These are phyloP conservation scores for Drosophila greeni DNA, from an alignment of 2,888 invertebrate species.

Conservation along the genomic window DNA sequence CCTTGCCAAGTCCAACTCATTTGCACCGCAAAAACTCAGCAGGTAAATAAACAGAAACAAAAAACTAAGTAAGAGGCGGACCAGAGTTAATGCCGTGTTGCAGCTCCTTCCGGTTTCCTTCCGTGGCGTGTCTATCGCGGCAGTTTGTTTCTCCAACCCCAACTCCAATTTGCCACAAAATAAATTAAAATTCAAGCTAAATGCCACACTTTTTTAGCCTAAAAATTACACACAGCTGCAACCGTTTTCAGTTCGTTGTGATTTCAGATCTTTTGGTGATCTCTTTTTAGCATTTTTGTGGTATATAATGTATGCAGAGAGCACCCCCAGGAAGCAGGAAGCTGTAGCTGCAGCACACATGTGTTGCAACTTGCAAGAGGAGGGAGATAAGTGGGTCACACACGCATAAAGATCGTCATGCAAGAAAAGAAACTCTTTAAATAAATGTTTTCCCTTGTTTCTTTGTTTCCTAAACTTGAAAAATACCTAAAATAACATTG, in stretches of 20 bases:
- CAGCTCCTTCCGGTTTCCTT: slow-evolving; percentile 5
- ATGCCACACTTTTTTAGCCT: slow-evolving; percentile 25
- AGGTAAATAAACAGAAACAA: slow-evolving; percentile 9
- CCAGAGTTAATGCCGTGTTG: slow-evolving; percentile 18
- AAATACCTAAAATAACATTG: too few relatives aligned
- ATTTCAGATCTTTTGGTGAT: background rate
- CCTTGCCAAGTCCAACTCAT: slow-evolving; percentile 35
- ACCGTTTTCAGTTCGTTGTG: background rate
- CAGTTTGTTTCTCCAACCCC: slow-evolving; percentile 22
- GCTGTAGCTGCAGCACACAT: slow-evolving; percentile 20
- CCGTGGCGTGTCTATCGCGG: slow-evolving; percentile 34
- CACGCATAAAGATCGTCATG: background rate
- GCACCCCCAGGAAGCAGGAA: slow-evolving; percentile 17
- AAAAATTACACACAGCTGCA: background rate
- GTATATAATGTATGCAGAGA: slow-evolving; percentile 2
- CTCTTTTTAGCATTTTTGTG: background rate
- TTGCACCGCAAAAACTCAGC: slow-evolving; percentile 29
- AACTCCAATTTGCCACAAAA: slow-evolving; percentile 60
- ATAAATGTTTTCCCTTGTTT: too few relatives aligned
- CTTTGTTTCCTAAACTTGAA: too few relatives aligned
- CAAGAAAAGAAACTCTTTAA: background rate
- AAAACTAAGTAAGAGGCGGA: slow-evolving; percentile 1
- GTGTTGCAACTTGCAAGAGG: background rate
- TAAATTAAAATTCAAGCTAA: slow-evolving; percentile 70
- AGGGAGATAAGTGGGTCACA: slow-evolving; percentile 38